Evolutionary conservation across 2,113 vertebrate species (phyloP).

Genomic region (Calypte anna): DNA sequence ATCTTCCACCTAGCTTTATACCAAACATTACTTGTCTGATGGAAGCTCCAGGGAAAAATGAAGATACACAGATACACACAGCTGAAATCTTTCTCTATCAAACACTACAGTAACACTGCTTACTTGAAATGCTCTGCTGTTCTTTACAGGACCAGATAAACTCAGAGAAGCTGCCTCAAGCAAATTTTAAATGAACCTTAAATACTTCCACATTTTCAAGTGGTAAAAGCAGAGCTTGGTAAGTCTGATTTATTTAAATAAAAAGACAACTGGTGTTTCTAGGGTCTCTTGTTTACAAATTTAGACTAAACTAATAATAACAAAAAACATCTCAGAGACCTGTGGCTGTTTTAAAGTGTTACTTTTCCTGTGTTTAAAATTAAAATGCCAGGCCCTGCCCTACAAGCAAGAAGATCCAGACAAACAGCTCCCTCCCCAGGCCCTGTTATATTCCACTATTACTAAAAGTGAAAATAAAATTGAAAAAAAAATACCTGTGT

Average conservation of each 20-base stretch:
- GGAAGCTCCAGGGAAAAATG: not conserved
- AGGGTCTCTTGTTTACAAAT: not conserved
- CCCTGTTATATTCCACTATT: not conserved
- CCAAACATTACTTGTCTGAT: not conserved
- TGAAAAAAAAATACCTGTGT: not conserved
- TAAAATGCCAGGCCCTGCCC: not conserved
- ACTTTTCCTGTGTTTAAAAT: not conserved
- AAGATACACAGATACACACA: not conserved
- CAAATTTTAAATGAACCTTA: constrained; percentile 58
- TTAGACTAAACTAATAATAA: not conserved
- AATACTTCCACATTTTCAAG: constrained; percentile 35
- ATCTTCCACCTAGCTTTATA: not conserved
- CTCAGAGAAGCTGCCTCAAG: constrained; percentile 44
- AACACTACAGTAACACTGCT: not conserved
- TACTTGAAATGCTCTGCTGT: constrained; percentile 36
- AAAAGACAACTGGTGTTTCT: not conserved
- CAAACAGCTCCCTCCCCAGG: rapidly evolving
- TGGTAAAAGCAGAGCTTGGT: not conserved
- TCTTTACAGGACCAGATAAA: constrained; percentile 45
- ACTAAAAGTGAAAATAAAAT: not conserved
- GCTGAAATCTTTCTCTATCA: not conserved
- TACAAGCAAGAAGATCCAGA: not conserved
- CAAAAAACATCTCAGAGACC: not conserved
- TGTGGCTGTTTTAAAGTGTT: not conserved
- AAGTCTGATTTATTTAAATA: constrained; percentile 35